Evolutionary conservation across 2,113 vertebrate species (phyloP).

Genomic region (Phyllostomus discolor): DNA sequence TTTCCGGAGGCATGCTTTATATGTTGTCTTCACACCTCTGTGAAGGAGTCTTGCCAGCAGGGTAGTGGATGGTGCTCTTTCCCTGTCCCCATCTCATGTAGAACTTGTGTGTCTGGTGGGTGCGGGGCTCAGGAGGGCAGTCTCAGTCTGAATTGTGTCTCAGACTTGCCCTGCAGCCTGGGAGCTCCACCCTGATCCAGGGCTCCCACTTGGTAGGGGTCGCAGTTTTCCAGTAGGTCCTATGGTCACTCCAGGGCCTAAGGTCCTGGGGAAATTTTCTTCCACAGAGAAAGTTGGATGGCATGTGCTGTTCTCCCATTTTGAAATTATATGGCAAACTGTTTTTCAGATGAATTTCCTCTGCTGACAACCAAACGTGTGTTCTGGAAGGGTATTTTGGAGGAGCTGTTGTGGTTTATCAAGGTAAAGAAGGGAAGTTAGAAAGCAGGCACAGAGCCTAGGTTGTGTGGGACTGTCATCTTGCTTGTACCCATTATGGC

Average conservation of each 20-base stretch:
- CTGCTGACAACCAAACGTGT: constrained; percentile 95
- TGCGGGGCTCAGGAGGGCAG: neutral
- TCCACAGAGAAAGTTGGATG: neutral
- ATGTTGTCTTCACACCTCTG: neutral
- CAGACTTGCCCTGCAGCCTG: neutral
- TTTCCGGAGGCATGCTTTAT: neutral
- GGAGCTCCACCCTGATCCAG: neutral
- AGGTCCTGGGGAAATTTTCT: neutral
- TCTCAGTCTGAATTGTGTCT: neutral
- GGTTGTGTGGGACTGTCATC: neutral
- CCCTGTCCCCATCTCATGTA: neutral
- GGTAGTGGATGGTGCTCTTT: neutral
- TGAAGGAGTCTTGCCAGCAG: neutral
- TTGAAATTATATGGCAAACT: constrained; percentile 13
- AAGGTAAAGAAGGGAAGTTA: constrained; percentile 81
- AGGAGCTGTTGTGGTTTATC: constrained; percentile 98
- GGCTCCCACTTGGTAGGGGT: neutral
- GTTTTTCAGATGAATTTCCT: constrained; percentile 92
- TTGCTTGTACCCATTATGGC: neutral
- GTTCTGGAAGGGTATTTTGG: constrained; percentile 95
- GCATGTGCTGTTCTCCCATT: neutral
- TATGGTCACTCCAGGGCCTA: neutral
- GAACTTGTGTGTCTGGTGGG: neutral
- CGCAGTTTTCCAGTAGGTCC: neutral
- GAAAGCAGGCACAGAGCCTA: neutral